These are phyloP conservation scores for Microctonus aethiopoides DNA, from an alignment of 2,888 invertebrate genomes.

Conservation along the genomic window DNA sequence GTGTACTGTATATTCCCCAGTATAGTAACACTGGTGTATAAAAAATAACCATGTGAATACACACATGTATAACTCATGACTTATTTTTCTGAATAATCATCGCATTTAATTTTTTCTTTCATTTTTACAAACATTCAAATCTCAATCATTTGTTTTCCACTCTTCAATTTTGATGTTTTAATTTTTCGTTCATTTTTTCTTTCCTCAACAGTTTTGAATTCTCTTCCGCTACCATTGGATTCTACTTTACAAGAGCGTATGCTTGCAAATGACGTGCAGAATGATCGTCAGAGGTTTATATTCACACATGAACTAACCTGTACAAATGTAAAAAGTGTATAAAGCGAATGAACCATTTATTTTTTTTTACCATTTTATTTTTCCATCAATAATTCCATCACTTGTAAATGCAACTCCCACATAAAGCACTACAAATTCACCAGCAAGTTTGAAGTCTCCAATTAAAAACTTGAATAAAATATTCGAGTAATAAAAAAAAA, in stretches of 20 bases:
- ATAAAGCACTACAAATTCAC: too few relatives aligned
- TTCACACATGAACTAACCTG: background rate
- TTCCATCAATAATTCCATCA: too few relatives aligned
- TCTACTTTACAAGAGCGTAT: background rate
- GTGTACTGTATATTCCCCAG: conserved; percentile 18
- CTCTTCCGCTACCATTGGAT: conserved; percentile 19
- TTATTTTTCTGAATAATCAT: conserved; percentile 31
- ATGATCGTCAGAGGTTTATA: background rate
- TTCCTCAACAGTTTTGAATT: background rate
- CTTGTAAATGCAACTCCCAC: too few relatives aligned
- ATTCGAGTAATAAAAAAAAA: too few relatives aligned
- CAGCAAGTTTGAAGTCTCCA: too few relatives aligned
- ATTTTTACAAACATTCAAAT: conserved; percentile 19
- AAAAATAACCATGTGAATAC: too few relatives aligned
- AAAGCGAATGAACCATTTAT: background rate
- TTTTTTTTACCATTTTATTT: too few relatives aligned
- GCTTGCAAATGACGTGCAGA: conserved; percentile 33
- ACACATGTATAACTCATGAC: conserved; percentile 3
- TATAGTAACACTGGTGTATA: too few relatives aligned
- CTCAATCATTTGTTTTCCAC: conserved; percentile 4
- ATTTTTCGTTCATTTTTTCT: conserved; percentile 26
- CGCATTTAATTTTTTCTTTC: conserved; percentile 13
- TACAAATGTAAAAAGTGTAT: conserved; percentile 8
- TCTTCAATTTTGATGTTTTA: background rate
- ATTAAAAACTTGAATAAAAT: too few relatives aligned